Evolutionary conservation across 2,113 vertebrate genomes (phyloP).

Genomic region (Spea multiplicata): DNA sequence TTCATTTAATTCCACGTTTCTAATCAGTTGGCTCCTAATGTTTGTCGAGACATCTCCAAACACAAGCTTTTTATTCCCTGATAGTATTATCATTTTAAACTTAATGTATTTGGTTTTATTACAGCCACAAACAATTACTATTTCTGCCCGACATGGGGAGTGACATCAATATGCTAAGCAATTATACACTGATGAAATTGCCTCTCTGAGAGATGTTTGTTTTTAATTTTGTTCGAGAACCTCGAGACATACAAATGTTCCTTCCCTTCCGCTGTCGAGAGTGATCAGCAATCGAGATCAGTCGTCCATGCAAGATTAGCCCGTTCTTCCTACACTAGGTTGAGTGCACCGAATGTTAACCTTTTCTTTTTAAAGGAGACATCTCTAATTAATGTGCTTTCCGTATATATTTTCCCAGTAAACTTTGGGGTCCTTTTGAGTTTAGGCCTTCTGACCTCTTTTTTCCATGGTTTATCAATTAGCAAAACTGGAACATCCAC

Average conservation of each 20-base stretch:
- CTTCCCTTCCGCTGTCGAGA: constrained; percentile 18
- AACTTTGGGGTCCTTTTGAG: too few relatives aligned
- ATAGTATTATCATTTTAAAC: constrained; percentile 43
- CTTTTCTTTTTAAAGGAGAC: neutral
- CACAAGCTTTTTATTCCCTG: constrained; percentile 7
- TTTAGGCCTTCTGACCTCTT: too few relatives aligned
- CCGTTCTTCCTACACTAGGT: neutral
- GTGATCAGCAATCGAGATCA: constrained; percentile 13
- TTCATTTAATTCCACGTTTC: neutral
- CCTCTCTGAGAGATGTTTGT: constrained; percentile 43
- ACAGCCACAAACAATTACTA: constrained; percentile 44
- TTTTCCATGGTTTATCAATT: too few relatives aligned
- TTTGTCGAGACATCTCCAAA: neutral
- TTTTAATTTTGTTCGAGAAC: constrained; percentile 43
- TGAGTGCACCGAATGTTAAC: neutral
- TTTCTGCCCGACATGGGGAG: constrained; percentile 29
- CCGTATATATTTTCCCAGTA: too few relatives aligned
- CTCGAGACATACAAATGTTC: constrained; percentile 45
- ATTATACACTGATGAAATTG: constrained; percentile 49
- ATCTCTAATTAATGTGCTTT: too few relatives aligned
- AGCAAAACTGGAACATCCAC: too few relatives aligned
- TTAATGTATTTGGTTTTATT: constrained; percentile 35
- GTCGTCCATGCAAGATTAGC: neutral
- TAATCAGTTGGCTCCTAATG: constrained; percentile 9
- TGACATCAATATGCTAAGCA: constrained; percentile 40